Evolutionary conservation across 2,888 invertebrate species (phyloP).

Genomic region (Sceliomorpha sp.): DNA sequence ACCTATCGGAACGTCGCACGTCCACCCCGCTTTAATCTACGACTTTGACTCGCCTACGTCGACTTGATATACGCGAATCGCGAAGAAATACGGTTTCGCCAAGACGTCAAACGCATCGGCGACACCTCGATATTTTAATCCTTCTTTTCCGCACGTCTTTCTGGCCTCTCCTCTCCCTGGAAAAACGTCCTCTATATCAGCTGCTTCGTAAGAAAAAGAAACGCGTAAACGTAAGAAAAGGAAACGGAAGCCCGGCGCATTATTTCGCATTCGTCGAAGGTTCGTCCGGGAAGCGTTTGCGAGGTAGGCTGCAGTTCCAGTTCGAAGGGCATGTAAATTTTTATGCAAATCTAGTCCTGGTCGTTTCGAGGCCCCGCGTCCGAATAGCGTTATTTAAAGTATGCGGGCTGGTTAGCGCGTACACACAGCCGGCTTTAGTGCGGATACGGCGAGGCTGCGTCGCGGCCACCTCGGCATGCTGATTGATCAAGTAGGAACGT

Average conservation of each 20-base stretch:
- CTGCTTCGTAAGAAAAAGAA: no score
- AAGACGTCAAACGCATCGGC: constrained; percentile 1
- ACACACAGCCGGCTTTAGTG: background rate
- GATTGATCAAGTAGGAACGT: constrained; percentile 52
- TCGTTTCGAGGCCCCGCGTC: constrained; percentile 1
- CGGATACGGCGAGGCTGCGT: no score
- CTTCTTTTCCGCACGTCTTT: no score
- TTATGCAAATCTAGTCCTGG: constrained; percentile 27
- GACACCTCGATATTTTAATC: no score
- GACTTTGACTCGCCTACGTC: constrained; percentile 51
- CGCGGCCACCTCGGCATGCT: constrained; percentile 10
- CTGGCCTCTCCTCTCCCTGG: no score
- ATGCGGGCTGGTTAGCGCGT: constrained; percentile 1
- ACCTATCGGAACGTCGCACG: constrained; percentile 35
- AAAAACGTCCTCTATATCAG: no score
- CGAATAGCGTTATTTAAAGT: constrained; percentile 25
- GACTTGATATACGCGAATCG: constrained; percentile 54
- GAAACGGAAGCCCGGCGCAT: no score
- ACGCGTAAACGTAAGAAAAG: no score
- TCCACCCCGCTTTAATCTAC: constrained; percentile 55
- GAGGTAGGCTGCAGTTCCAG: no score
- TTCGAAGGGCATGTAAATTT: constrained; percentile 40
- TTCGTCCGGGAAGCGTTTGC: no score
- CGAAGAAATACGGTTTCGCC: constrained; percentile 45
- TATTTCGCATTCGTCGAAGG: no score